phyloP scores from a whole-genome alignment of 2,888 invertebrate species.

The Ornithoptera priamus region DNA sequence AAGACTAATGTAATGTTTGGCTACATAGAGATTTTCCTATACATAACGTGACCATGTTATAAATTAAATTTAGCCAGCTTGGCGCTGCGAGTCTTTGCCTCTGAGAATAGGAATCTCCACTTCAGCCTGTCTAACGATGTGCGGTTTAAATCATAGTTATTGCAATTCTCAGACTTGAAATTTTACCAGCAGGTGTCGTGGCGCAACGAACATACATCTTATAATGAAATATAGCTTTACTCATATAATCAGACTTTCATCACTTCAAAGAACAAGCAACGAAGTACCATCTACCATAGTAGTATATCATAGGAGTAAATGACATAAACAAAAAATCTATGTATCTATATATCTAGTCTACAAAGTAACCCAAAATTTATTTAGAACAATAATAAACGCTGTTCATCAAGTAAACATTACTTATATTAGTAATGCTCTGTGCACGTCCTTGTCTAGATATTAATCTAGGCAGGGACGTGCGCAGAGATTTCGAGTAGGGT shows the following conservation, averaged over 20 bases:
- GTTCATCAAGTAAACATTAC: background rate
- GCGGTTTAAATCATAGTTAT: background rate
- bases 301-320: too few species aligned
- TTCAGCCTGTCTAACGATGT: background rate
- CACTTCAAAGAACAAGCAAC: too few species aligned
- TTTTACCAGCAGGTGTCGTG: background rate
- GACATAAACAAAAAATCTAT: background rate
- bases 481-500: too few species aligned
- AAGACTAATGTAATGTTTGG: too few species aligned
- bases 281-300: too few species aligned
- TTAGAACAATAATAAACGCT: background rate
- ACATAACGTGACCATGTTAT: background rate
- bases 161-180: background rate
- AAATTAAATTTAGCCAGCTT: background rate
- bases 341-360: background rate
- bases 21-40: too few species aligned
- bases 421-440: background rate
- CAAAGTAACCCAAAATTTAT: background rate
- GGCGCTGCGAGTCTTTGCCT: background rate
- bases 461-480: too few species aligned
- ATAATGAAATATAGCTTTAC: background rate
- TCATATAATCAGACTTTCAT: background rate
- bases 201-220: background rate
- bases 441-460: too few species aligned
- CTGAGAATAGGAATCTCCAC: conserved; percentile 1